Conservation (phyloP, 2,888 invertebrate species). For the Lycophotia porphyrea region DNA sequence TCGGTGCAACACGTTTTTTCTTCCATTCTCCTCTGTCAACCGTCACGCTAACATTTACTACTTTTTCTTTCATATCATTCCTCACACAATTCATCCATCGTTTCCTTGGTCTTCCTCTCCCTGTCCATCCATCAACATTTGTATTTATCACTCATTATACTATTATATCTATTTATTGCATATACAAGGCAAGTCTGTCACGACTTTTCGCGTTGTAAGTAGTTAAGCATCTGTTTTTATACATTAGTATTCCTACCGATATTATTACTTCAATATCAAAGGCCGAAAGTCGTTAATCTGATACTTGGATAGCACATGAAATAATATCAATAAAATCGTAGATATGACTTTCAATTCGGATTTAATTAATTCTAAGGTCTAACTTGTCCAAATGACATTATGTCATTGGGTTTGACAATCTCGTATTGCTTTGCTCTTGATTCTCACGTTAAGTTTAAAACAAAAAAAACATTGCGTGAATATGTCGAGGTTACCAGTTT, state of each 20-base stretch:
- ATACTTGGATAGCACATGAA: conserved; percentile 12
- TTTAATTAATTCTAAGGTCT: conserved; percentile 69
- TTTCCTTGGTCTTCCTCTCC: too few relatives aligned
- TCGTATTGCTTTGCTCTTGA: conserved; percentile 24
- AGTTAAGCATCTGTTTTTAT: conserved; percentile 11
- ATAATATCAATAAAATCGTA: conserved; percentile 36
- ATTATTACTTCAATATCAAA: conserved; percentile 22
- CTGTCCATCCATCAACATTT: too few relatives aligned
- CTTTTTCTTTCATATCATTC: too few relatives aligned
- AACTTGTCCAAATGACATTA: conserved; percentile 64
- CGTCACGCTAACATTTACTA: too few relatives aligned
- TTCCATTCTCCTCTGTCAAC: too few relatives aligned
- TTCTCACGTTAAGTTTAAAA: conserved; percentile 13
- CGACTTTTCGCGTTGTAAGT: conserved; percentile 11
- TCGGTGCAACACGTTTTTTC: too few relatives aligned
- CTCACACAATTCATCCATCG: too few relatives aligned
- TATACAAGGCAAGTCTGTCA: conserved; percentile 6
- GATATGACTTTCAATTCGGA: conserved; percentile 50
- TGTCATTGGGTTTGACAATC: conserved; percentile 60
- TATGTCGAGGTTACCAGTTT: conserved; percentile 20
- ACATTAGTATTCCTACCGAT: conserved; percentile 7
- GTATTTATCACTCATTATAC: too few relatives aligned
- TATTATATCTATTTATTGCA: not conserved
- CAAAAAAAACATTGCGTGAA: conserved; percentile 31
- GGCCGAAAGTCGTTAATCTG: conserved; percentile 7